Percentiles rank a stretch among this genome's conserved stretches.
These are phyloP conservation scores for Bombus sylvicola DNA, from an alignment of 1,140 invertebrate genomes.

Conservation along the genomic window DNA sequence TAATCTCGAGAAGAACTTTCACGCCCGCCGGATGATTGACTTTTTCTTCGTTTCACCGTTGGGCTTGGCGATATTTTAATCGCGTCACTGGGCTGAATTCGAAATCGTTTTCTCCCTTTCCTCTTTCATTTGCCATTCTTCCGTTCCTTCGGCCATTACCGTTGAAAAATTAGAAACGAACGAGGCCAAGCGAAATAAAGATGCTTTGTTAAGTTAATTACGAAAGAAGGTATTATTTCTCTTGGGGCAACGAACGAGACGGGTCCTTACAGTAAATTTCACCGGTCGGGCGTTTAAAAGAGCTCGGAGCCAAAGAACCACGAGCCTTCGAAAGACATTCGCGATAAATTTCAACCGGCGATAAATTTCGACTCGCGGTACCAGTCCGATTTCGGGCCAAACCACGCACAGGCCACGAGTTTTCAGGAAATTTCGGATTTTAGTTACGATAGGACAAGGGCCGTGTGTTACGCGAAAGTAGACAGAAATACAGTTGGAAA, in stretches of 20 bases:
- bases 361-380: neutral
- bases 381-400: neutral
- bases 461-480: neutral
- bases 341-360: neutral
- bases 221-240: neutral
- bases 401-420: neutral
- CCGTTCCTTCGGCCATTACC: neutral
- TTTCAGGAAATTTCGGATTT: neutral
- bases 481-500: neutral
- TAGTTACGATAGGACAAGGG: neutral
- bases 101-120: neutral
- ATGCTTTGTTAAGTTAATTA: neutral
- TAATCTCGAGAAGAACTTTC: constrained; percentile 36
- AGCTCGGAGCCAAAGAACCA: neutral
- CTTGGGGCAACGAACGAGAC: neutral
- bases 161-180: neutral
- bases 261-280: neutral
- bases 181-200: neutral
- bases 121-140: neutral
- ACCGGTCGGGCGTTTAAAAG: neutral
- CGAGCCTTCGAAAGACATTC: neutral
- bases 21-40: constrained; percentile 23
- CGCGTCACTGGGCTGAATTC: neutral
- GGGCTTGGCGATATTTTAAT: neutral
- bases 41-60: neutral